These are phyloP conservation scores for Callinectes sapidus DNA, from an alignment of 2,888 invertebrate species.

Conservation along the genomic window DNA sequence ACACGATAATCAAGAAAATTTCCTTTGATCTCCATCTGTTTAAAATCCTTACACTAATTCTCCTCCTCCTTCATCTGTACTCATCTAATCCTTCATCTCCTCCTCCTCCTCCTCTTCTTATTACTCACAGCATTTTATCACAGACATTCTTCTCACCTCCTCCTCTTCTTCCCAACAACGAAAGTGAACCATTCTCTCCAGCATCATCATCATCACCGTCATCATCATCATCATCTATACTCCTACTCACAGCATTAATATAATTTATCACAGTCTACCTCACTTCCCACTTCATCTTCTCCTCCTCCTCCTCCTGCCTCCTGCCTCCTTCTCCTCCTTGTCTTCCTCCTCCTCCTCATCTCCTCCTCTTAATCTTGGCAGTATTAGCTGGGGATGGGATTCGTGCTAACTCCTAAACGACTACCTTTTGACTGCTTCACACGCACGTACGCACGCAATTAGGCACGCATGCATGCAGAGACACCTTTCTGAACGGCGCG, in stretches of 20 bases:
- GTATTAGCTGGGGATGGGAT: background rate
- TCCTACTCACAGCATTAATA: constrained; percentile 27
- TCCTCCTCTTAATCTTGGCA: background rate
- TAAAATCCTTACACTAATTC: background rate
- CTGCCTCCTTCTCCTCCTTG: background rate
- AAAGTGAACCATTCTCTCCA: background rate
- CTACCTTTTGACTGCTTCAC: constrained; percentile 19
- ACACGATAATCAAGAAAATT: background rate
- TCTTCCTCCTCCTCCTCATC: background rate
- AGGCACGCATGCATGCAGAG: background rate
- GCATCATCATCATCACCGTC: background rate
- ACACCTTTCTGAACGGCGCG: too few relatives aligned
- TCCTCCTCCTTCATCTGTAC: background rate
- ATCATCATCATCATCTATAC: background rate
- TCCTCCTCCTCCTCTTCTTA: constrained; percentile 4
- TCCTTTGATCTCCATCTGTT: background rate
- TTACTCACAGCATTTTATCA: constrained; percentile 33
- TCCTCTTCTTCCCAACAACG: background rate
- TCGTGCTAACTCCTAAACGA: background rate
- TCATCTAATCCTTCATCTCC: background rate
- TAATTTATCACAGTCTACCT: constrained; percentile 32
- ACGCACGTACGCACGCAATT: background rate
- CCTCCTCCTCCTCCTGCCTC: background rate
- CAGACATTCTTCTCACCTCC: constrained; percentile 14
- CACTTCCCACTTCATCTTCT: background rate